Evolutionary conservation across 2,888 invertebrate genomes (phyloP), one percentile per base, ranked within the genome.

Genomic region (Meliscaeva auricollis): DNA sequence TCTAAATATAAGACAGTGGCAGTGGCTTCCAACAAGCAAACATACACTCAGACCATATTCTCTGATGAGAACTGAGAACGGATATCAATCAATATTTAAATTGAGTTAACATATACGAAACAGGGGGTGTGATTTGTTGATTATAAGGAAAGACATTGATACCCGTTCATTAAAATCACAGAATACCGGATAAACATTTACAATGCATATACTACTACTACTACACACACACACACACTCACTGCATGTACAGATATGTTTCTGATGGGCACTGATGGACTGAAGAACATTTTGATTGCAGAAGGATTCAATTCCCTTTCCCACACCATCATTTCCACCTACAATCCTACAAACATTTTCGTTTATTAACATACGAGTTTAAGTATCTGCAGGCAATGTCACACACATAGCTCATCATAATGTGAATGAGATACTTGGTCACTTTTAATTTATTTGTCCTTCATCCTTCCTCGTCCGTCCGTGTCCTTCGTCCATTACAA

Each of bases 11-110:
- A 38, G 38, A 38, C 38, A 9, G 38, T 62, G 62, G 26, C 62
- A 66, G 66, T 66, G 75, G 60, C 30, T 74, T 46, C n/a, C 35
- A 68, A 66, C 9, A 54, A 66, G 48, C 74, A 73, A 79, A 73
- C 30, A 78, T 3, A 15, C 41, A 22, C 20, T 48, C 64, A 77
- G 35, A 50, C 32, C 32, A 66, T 48, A 20, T 30, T 58, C 60
- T 73, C 74, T 68, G 60, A 56, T 68, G 60, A 56, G 56, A 78
- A 72, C 26, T 62, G 62, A 68, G 68, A 76, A 81, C 74, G 81
- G 85, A 85, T 81, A 85, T 85, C 85, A 85, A 85, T 85, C 85
- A 85, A 85, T 85, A 85, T 85, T 85, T 85, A 85, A 85, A 85
- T 85, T 85, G 85, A 77, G 80, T 85, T 85, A 85, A 81, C 85